Base-by-base conservation (phyloP, 2,797 vertebrate genomes). In the Rousettus madagascariensis region DNA sequence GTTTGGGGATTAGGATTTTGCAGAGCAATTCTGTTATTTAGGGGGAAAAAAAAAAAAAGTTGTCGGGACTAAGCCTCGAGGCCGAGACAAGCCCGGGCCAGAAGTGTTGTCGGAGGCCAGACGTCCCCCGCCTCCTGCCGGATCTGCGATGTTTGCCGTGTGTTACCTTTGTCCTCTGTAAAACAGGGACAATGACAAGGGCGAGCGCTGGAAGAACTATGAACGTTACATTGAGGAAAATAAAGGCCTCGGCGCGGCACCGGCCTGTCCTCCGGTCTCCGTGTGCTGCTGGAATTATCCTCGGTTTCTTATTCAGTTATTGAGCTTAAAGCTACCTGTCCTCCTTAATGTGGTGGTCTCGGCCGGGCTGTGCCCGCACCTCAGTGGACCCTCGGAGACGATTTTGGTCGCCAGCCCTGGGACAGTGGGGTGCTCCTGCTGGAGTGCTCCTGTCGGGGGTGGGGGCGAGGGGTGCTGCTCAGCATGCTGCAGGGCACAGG, bases 251-350 rank as follows among this genome's bases (percentile, higher is more conserved):
- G 30, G 8, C 2, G 1, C 19, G 51, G 28, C 30, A 9, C n/a
- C 7, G 5, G 15, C 20, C 46, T n/a, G 19, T 66, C 13, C 49
- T 65, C 10, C 53, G 16, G 9, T 46, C 71, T 19, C 36, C 36
- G 0, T 46, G 4, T 19, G 28, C 22, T 13, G 5, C 12, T 22
- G 13, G 8, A 22, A 1, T 20, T n/a, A 4, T 12, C 26, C 7
- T 0, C 16, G 5, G 1, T 36, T 30, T 75, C 5, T 22, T 17
- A 1, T 33, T 51, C 24, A 24, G 51, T 26, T 9, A 9, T 0
- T 6, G 43, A 33, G 33, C 33, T 33, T 33, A 33, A 33, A 33
- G n/a, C 7, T 6, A 41, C 41, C 41, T 41, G 41, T 8, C 41
- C 41, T 41, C 41, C 5, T 41, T 8, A 41, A 4, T 41, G 30